Percentiles rank a stretch among this genome's conserved stretches.
These are phyloP conservation scores for Iguana delicatissima DNA, from an alignment of 2,797 vertebrate species.

Conservation along the genomic window DNA sequence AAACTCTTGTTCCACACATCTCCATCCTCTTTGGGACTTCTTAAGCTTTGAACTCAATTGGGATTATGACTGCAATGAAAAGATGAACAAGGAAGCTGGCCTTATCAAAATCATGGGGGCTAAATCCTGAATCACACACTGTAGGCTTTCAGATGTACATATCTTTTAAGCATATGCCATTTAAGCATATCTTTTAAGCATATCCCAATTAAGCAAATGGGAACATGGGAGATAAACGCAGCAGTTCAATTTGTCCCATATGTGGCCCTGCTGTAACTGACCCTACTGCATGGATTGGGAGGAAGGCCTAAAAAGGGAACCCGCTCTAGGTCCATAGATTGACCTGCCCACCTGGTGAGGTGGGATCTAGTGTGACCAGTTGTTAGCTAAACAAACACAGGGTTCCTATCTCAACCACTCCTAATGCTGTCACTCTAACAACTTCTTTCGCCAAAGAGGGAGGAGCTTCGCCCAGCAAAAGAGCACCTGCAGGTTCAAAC, in stretches of 20 bases:
- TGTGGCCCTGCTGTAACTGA: neutral
- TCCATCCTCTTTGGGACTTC: slow-evolving; percentile 15
- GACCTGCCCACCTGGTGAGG: neutral
- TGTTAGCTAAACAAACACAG: neutral
- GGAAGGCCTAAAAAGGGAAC: no score
- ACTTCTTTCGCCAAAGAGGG: neutral
- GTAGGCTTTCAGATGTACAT: neutral
- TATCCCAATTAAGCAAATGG: no score
- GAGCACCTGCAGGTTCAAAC: no score
- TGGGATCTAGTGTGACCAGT: neutral
- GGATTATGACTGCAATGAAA: slow-evolving; percentile 25
- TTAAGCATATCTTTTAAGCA: neutral
- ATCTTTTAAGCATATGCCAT: neutral
- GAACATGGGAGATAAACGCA: neutral
- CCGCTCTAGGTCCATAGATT: neutral
- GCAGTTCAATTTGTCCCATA: neutral
- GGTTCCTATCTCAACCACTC: neutral
- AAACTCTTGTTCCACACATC: neutral
- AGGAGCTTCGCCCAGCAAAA: neutral
- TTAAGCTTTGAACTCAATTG: slow-evolving; percentile 5
- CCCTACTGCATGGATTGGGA: neutral
- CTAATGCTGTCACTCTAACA: no score
- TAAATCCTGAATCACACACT: neutral
- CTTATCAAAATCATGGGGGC: neutral
- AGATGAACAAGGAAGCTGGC: neutral